A percentile compares a stretch with the other conserved stretches of the same genome.
These are phyloP conservation scores for Smittia aterrima DNA, from an alignment of 2,888 invertebrate species.

Conservation along the genomic window DNA sequence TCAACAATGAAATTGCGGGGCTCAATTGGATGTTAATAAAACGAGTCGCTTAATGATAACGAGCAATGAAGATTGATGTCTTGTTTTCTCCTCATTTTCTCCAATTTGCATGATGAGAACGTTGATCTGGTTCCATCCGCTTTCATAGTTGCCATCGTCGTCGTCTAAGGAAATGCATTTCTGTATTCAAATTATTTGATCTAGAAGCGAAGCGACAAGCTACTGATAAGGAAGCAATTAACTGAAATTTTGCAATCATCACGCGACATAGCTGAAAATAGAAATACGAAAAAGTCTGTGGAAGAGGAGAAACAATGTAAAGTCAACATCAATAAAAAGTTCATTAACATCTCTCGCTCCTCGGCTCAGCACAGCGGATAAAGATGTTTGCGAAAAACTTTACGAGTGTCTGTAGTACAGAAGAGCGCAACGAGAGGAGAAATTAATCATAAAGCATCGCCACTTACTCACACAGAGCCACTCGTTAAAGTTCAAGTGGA, in stretches of 20 bases:
- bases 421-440: background rate
- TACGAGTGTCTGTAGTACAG: too few species aligned
- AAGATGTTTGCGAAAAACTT: background rate
- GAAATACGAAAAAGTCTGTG: background rate
- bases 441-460: background rate
- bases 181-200: slow-evolving; percentile 8
- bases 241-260: background rate
- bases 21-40: slow-evolving; percentile 13
- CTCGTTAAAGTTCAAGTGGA: background rate
- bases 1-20: slow-evolving; percentile 8
- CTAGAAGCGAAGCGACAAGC: background rate
- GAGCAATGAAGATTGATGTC: background rate
- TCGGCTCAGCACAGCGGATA: background rate
- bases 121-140: background rate
- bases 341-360: slow-evolving; percentile 33
- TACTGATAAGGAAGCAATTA: slow-evolving; percentile 17
- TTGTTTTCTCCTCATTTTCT: background rate
- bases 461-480: background rate
- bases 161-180: slow-evolving; percentile 13
- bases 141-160: background rate
- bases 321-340: slow-evolving; percentile 22
- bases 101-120: background rate
- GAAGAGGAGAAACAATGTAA: background rate
- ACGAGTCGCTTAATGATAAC: background rate
- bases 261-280: background rate